Percentiles rank a stretch among this genome's conserved stretches.
These are phyloP conservation scores for Heteromyza rotundicornis DNA, from an alignment of 2,888 invertebrate species.

Conservation along the genomic window DNA sequence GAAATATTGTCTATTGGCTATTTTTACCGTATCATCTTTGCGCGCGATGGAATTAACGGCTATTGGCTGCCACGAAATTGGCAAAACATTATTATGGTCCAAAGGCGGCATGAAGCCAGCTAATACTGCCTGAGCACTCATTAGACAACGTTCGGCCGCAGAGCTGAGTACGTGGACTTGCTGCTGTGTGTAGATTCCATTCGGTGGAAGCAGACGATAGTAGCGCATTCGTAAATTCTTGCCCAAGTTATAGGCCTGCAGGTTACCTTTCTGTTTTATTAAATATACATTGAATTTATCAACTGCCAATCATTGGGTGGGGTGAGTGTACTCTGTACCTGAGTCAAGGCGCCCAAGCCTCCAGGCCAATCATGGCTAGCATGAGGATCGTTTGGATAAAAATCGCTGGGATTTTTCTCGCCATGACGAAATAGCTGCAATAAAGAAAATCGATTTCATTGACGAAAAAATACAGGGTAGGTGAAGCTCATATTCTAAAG, in stretches of 20 bases:
- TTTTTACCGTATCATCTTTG: slow-evolving; percentile 72
- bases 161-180: slow-evolving; percentile 75
- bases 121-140: slow-evolving; percentile 80
- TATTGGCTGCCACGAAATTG: slow-evolving; percentile 83
- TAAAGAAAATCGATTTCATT: no score
- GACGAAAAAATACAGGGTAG: no score
- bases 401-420: slow-evolving; percentile 69
- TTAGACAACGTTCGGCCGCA: slow-evolving; percentile 78
- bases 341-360: slow-evolving; percentile 80
- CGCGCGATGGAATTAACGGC: slow-evolving; percentile 81
- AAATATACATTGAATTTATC: neutral
- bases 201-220: slow-evolving; percentile 69
- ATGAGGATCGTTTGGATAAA: slow-evolving; percentile 83
- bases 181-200: slow-evolving; percentile 67
- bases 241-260: slow-evolving; percentile 78
- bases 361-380: slow-evolving; percentile 79
- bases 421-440: slow-evolving; percentile 60
- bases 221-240: slow-evolving; percentile 75
- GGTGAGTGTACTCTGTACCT: slow-evolving; percentile 34
- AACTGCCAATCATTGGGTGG: neutral
- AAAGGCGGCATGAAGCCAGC: slow-evolving; percentile 71
- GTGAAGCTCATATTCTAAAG: no score
- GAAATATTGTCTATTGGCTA: neutral
- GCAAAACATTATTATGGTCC: slow-evolving; percentile 54
- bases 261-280: slow-evolving; percentile 77